phyloP scores from a whole-genome alignment of 2,888 invertebrate genomes.

The Aromia moschata region DNA sequence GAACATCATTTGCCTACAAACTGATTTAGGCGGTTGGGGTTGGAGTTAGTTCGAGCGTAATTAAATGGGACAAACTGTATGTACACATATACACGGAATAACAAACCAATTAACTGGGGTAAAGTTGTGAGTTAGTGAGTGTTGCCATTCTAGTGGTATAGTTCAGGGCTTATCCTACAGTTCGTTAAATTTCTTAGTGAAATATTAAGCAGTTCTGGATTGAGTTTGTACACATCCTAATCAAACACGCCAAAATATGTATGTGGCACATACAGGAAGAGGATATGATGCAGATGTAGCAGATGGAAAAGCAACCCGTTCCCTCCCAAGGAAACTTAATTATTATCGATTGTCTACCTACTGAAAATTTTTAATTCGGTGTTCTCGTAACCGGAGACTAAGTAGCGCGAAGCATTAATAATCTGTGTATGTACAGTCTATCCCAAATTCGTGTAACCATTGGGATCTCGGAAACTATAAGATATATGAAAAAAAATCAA shows the following conservation, averaged over 20 bases:
- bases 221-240: not conserved
- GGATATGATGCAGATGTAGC: not conserved
- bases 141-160: conserved; percentile 1
- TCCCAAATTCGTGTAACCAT: too few species aligned
- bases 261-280: not conserved
- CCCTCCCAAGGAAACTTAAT: too few species aligned
- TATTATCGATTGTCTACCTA: too few species aligned
- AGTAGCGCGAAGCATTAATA: too few species aligned
- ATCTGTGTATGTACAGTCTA: too few species aligned
- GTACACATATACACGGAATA: not conserved
- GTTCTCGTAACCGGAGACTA: too few species aligned
- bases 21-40: not conserved
- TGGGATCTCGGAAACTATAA: too few species aligned
- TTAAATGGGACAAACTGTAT: not conserved
- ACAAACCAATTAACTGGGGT: not conserved
- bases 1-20: not conserved
- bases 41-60: not conserved
- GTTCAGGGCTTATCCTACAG: not conserved
- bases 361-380: too few species aligned
- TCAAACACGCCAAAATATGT: not conserved
- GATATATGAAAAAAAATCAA: too few species aligned
- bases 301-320: not conserved
- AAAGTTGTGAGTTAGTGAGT: not conserved
- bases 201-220: not conserved
- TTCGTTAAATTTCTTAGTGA: not conserved